These are phyloP conservation scores for Selene dorsalis DNA, from an alignment of 2,797 vertebrate species.

Conservation along the genomic window DNA sequence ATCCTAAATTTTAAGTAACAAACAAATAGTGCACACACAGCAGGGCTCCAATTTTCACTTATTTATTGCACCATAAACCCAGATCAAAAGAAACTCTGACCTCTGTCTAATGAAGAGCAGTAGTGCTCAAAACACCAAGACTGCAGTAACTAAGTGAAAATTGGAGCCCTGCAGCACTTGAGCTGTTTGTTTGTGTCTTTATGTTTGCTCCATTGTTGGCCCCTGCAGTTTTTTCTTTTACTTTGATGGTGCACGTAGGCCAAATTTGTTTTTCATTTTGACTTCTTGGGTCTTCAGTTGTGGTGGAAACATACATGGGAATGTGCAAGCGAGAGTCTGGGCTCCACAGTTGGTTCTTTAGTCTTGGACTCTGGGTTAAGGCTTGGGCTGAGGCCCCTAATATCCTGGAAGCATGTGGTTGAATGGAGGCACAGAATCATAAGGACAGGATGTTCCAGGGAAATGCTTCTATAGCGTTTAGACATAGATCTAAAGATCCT, in stretches of 20 bases:
- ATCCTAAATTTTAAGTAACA: background rate
- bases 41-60: background rate
- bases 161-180: no score
- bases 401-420: background rate
- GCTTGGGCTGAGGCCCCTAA: no score
- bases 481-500: no score
- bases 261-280: background rate
- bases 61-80: background rate
- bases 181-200: background rate
- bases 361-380: no score
- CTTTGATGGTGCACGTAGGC: background rate
- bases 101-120: background rate
- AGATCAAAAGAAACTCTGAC: background rate
- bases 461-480: no score
- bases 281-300: background rate
- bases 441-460: background rate
- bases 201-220: background rate
- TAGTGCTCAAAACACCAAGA: background rate
- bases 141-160: background rate
- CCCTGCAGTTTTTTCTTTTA: background rate
- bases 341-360: no score
- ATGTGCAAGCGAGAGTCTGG: no score
- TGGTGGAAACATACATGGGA: no score
- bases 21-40: background rate
- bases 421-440: background rate